phyloP scores from a whole-genome alignment of 2,113 vertebrate species.

The Oreochromis tanganicae region DNA sequence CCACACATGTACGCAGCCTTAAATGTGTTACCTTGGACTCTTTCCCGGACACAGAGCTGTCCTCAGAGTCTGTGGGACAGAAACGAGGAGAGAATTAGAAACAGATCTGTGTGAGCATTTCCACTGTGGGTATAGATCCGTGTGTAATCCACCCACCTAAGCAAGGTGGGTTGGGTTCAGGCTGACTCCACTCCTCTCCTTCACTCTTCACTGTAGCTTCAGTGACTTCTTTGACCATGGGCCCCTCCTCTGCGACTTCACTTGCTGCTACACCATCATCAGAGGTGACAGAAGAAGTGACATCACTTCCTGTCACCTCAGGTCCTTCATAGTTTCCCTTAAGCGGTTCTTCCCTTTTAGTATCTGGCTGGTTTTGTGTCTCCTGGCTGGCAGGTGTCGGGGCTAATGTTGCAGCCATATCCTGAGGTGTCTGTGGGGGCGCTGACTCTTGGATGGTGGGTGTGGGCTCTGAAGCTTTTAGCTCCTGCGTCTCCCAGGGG shows the following conservation, averaged over 20 bases:
- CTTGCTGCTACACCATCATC: constrained; percentile 28
- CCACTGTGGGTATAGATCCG: neutral
- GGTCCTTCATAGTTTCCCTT: constrained; percentile 29
- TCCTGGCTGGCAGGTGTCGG: neutral
- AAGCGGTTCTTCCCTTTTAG: constrained; percentile 42
- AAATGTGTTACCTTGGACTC: constrained; percentile 82
- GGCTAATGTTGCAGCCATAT: neutral
- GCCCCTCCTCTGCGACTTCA: constrained; percentile 71
- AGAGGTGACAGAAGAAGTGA: constrained; percentile 24
- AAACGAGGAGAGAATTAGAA: constrained; percentile 21
- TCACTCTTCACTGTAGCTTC: constrained; percentile 74
- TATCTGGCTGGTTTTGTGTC: constrained; percentile 9
- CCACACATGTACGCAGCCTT: neutral
- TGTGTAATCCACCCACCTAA: constrained; percentile 36
- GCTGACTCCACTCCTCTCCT: constrained; percentile 73
- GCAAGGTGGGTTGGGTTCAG: constrained; percentile 66
- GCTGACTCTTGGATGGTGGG: constrained; percentile 16
- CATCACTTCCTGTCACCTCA: constrained; percentile 34
- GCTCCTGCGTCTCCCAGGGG: constrained; percentile 83
- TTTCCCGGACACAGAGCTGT: constrained; percentile 86
- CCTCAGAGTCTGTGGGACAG: constrained; percentile 81
- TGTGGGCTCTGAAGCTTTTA: constrained; percentile 52
- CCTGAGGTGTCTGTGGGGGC: constrained; percentile 15
- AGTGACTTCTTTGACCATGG: constrained; percentile 66
- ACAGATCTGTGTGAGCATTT: neutral